Percentiles rank a stretch among this genome's conserved stretches.
phyloP scores from a whole-genome alignment of 2,888 invertebrate genomes.

The Ashinkailepas kermadecensis region DNA sequence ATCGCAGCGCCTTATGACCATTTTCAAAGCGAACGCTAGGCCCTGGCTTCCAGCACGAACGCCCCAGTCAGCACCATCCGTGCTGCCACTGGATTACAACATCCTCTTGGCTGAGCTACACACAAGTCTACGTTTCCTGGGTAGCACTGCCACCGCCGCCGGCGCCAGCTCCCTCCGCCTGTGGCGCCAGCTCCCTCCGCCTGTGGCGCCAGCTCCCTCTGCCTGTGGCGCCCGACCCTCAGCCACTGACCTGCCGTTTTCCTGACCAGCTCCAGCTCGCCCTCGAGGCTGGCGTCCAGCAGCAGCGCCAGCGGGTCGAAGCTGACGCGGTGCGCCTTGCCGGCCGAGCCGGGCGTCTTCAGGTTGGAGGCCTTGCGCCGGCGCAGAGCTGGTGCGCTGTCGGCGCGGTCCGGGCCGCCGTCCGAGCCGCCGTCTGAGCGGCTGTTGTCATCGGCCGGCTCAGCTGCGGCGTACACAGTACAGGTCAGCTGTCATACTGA shows the following conservation, averaged over 20 bases:
- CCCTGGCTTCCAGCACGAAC: too few relatives aligned
- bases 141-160: background rate
- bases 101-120: too few relatives aligned
- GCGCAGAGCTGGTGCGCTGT: slow-evolving; percentile 46
- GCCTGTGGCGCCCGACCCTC: slow-evolving; percentile 39
- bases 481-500: too few relatives aligned
- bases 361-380: slow-evolving; percentile 71
- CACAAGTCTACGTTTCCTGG: background rate
- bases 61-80: too few relatives aligned
- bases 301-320: slow-evolving; percentile 95
- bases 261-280: slow-evolving; percentile 92
- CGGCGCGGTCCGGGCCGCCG: background rate
- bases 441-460: slow-evolving; percentile 38
- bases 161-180: background rate
- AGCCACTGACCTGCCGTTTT: slow-evolving; percentile 65
- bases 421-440: slow-evolving; percentile 36
- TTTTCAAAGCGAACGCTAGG: too few relatives aligned
- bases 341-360: slow-evolving; percentile 48
- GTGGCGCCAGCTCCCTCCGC: too few relatives aligned
- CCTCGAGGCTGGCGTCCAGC: slow-evolving; percentile 94
- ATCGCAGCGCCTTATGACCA: too few relatives aligned
- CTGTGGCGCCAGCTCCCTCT: background rate
- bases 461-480: slow-evolving; percentile 19
- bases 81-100: too few relatives aligned
- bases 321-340: slow-evolving; percentile 63